These are phyloP conservation scores for Montipora capricornis DNA, from an alignment of 64 coral and sea anemone genomes.

Conservation along the genomic window DNA sequence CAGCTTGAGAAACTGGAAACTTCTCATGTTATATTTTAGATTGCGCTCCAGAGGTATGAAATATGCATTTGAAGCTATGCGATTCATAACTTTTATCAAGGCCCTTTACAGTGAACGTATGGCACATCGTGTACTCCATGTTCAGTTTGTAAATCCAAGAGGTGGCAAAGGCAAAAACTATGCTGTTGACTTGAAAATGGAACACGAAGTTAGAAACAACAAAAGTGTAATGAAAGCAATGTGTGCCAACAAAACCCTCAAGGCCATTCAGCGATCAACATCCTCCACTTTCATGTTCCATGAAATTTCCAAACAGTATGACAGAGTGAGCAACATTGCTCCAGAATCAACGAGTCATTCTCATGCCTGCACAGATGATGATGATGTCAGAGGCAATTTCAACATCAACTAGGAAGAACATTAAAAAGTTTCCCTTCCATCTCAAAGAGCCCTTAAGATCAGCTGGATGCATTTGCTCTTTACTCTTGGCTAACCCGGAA, in stretches of 20 bases:
- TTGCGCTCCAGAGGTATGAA: conserved; percentile 52
- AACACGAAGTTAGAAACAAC: conserved; percentile 36
- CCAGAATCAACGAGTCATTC: conserved; percentile 59
- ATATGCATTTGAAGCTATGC: conserved; percentile 74
- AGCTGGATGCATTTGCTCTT: conserved; percentile 27
- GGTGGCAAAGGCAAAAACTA: conserved; percentile 67
- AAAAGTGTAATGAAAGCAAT: conserved; percentile 54
- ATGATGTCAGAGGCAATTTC: conserved; percentile 42
- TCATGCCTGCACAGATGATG: conserved; percentile 26
- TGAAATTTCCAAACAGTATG: neutral
- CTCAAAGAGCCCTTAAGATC: conserved; percentile 59
- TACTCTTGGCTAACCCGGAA: conserved; percentile 42
- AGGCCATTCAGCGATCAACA: conserved; percentile 35
- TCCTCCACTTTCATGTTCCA: conserved; percentile 3
- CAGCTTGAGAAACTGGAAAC: conserved; percentile 73
- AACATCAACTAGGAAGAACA: conserved; percentile 34
- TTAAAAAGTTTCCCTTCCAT: conserved; percentile 39
- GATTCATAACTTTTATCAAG: conserved; percentile 47
- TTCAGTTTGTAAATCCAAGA: conserved; percentile 76
- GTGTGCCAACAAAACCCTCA: conserved; percentile 63
- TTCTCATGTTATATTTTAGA: conserved; percentile 71
- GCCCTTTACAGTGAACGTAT: conserved; percentile 65
- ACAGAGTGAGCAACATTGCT: conserved; percentile 27
- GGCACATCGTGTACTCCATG: conserved; percentile 51
- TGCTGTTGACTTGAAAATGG: conserved; percentile 72